phyloP scores from a whole-genome alignment of 2,797 vertebrate genomes.

The Protonibea diacanthus region DNA sequence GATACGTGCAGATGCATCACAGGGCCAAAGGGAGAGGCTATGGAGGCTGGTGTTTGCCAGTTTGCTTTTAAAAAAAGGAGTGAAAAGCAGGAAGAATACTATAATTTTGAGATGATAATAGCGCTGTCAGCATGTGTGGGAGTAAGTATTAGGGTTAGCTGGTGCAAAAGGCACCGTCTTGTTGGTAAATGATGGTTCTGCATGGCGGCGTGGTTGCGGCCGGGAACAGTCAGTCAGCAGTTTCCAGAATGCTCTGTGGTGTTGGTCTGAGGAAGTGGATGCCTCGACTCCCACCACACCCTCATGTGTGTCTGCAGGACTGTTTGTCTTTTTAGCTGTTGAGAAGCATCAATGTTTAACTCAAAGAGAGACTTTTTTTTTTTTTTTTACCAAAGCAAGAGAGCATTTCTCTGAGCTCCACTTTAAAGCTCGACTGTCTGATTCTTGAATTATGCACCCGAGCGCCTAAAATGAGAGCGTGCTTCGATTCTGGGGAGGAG shows the following conservation, averaged over 20 bases:
- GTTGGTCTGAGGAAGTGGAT: conserved; percentile 67
- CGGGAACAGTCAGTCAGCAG: conserved; percentile 70
- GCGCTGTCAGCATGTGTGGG: conserved; percentile 69
- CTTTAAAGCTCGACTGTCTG: conserved; percentile 36
- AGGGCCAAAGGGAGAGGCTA: conserved; percentile 16
- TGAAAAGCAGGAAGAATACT: conserved; percentile 44
- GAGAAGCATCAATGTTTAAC: conserved; percentile 47
- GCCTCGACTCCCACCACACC: conserved; percentile 69
- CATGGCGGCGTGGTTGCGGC: conserved; percentile 62
- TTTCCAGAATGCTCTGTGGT: conserved; percentile 77
- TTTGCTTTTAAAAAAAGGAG: conserved; percentile 35
- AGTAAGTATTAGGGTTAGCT: conserved; percentile 65
- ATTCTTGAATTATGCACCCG: conserved; percentile 50
- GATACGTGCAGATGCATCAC: conserved; percentile 40
- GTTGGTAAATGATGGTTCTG: conserved; percentile 71
- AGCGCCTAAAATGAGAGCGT: conserved; percentile 39
- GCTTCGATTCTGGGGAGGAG: conserved; percentile 15
- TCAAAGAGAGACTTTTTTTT: conserved; percentile 12
- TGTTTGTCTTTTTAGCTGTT: conserved; percentile 34
- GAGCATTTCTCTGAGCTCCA: conserved; percentile 24
- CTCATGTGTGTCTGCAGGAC: conserved; percentile 54
- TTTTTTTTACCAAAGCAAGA: not conserved
- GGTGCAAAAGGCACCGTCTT: conserved; percentile 63
- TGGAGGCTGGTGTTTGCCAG: conserved; percentile 30
- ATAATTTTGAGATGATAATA: conserved; percentile 69